Evolutionary conservation across 2,797 vertebrate genomes (phyloP), one percentile per base, ranked within the genome.

Genomic region (Sebastes trivittatus): DNA sequence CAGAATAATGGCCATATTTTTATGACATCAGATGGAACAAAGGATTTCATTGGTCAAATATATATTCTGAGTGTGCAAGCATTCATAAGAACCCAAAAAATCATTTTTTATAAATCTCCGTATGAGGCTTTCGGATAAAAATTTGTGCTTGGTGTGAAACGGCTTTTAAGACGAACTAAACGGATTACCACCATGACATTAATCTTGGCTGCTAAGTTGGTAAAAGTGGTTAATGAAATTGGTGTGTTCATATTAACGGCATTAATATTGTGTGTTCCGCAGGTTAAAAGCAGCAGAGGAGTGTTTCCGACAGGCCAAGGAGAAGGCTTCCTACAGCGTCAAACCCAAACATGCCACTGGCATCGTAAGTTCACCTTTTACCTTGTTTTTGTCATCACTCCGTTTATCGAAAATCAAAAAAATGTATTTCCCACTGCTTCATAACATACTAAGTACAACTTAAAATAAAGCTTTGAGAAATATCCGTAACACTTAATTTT

Each of bases 241-340:
- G 9, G 11, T 36, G 16, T 30, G 9, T 30, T 67, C 4, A 25
- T 25, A 29, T 42, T 20, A 13, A 14, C 56, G 7, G 5, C 30
- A 38, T 29, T 18, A 3, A 58, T 23, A 27, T 8, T n/a, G n/a
- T 71, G 13, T 82, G 5, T 77, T 80, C 13, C 86, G 25, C 87
- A 99, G 98, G 89, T 95, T 99, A 75, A 98, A 98, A 94, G 96
- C 96, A 89, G 97, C 97, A 11, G 98, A 99, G 83, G 97, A 98
- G 85, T 95, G 96, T 83, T 98, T 97, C 90, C 95, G 96, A 36
- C 97, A 98, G 91, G 97, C 97, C 75, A 99, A 98, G 88, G 98
- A 97, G 76, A 98, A 98, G 88, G 96, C 97, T 0, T 94, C 97
- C 20, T 99, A 98, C 91, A 98, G 97, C 77, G 97, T 98, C 93